Evolutionary conservation across 2,888 invertebrate genomes (phyloP), one percentile per base, ranked within the genome.

Genomic region (Flexamia atlantica): DNA sequence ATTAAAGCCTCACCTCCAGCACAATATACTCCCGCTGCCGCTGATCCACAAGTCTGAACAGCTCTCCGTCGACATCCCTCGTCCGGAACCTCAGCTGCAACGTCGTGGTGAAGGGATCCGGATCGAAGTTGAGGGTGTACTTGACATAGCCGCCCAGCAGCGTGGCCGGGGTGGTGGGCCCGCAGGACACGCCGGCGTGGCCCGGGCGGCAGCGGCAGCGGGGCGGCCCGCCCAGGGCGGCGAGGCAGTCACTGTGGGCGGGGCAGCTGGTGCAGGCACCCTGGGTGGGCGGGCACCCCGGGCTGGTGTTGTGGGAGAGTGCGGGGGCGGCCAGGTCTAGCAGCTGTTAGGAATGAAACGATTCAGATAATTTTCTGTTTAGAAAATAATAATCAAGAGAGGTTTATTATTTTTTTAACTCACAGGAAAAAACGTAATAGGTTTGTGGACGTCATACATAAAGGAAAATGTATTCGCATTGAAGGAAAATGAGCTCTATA

Each of bases 81-180:
- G 99, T 98, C 86, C 99, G 93, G 92, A 99, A 98, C 87, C 97
- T 92, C 83, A 99, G 91, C 90, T 99, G 98, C 86, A 99, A 94
- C 90, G 98, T 97, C 0, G 97, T 98, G 81, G 96, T 95, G 89
- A 97, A 98, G 87, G 96, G 93, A 89, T 97, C 97, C 0, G 98
- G 97, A 89, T 98, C 97, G 89, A 98, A 98, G 88, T 97, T 97
- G 42, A 99, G 91, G 1, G 97, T 97, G 90, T 98, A 99, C 90
- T 98, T 97, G 17, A 98, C 97, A 90, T 98, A 99, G 87, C 98
- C 98, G 0, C 95, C 95, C 89, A 97, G 95, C 90, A 99, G 98
- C 85, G 97, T 97, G 0, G 97, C 96, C 0, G 97, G 97, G 70
- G 95, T 95, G 0, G 97, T 97, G 81, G 95, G 94, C 70, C 95